Base-by-base conservation (phyloP, 2,797 vertebrate genomes). In the Poecile montanus region DNA sequence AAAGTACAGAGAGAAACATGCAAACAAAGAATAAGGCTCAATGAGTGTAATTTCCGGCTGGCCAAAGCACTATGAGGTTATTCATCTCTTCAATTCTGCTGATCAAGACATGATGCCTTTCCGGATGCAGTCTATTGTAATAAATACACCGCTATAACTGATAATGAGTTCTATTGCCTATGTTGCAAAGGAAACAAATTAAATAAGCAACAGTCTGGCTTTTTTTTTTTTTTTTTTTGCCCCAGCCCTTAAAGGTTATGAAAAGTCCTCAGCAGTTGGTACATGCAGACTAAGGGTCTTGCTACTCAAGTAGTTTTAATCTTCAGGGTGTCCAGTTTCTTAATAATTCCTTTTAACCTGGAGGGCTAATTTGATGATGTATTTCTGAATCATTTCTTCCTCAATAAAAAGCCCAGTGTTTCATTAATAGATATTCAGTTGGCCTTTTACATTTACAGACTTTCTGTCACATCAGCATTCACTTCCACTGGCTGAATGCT, bases 221-320 rank as follows among this genome's bases (percentile, higher is more conserved):
- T 71, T 17, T 13, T 45, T 65, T 48, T 32, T 48, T 32, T 30
- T 40, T 15, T 15, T 21, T 36, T 10, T 1, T 0, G 2, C 1
- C 3, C 11, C 36, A 26, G 5, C 30, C 16, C 70, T 32, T 82
- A 87, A 76, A 80, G 36, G 36, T 63, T 94, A 83, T 67, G 36
- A 65, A 89, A 71, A 89, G 51, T 63, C 48, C n/a, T 82, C 40
- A 63, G 23, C 14, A 56, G 32, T 16, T 66, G 29, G 60, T 91
- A 65, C 25, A 30, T n/a, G 27, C 48, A 66, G 56, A 63, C 11
- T 79, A 36, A 71, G 23, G 20, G 10, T 51, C 82, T 87, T 89
- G 15, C 78, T 82, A 65, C 23, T 90, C 10, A n/a, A 13, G 8
- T 36, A 61, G 27, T 79, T 72, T 61, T 72, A 34, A 25, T 79